A percentile compares a stretch with the other conserved stretches of the same genome.
These are phyloP conservation scores for Philaethria dido DNA, from an alignment of 2,888 invertebrate genomes.

Conservation along the genomic window DNA sequence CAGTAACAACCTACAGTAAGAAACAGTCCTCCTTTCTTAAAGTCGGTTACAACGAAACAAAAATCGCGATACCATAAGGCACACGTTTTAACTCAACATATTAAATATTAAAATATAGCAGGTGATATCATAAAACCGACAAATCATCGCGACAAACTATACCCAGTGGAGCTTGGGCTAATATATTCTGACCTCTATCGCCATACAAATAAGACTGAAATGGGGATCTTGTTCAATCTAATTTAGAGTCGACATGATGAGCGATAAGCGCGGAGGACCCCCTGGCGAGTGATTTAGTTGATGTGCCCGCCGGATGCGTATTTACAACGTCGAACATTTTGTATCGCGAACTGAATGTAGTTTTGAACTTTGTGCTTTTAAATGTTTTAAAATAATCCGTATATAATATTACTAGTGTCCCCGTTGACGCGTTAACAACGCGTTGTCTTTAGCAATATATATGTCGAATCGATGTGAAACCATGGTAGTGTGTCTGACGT, in stretches of 20 bases:
- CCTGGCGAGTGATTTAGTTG: conserved; percentile 74
- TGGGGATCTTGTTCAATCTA: conserved; percentile 58
- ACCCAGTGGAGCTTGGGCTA: conserved; percentile 16
- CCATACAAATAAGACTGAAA: conserved; percentile 6
- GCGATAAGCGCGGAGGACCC: conserved; percentile 59
- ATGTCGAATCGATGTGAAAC: too few relatives aligned
- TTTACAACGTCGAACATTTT: conserved; percentile 42
- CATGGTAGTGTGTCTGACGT: too few relatives aligned
- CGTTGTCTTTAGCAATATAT: too few relatives aligned
- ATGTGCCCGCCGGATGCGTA: conserved; percentile 44
- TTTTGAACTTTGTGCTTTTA: conserved; percentile 19
- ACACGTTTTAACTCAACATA: conserved; percentile 34
- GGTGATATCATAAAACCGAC: conserved; percentile 59
- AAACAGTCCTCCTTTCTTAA: background rate
- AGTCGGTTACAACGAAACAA: conserved; percentile 21
- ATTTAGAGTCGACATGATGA: conserved; percentile 66
- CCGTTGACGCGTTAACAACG: too few relatives aligned
- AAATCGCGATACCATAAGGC: conserved; percentile 40
- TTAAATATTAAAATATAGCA: conserved; percentile 42
- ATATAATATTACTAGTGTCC: too few relatives aligned
- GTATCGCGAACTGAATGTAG: conserved; percentile 28
- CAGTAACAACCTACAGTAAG: too few relatives aligned
- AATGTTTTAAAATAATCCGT: background rate
- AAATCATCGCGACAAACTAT: conserved; percentile 56
- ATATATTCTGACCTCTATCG: conserved; percentile 11